Evolutionary conservation across 2,797 vertebrate genomes (phyloP).

Genomic region (Cichlasoma orientale): DNA sequence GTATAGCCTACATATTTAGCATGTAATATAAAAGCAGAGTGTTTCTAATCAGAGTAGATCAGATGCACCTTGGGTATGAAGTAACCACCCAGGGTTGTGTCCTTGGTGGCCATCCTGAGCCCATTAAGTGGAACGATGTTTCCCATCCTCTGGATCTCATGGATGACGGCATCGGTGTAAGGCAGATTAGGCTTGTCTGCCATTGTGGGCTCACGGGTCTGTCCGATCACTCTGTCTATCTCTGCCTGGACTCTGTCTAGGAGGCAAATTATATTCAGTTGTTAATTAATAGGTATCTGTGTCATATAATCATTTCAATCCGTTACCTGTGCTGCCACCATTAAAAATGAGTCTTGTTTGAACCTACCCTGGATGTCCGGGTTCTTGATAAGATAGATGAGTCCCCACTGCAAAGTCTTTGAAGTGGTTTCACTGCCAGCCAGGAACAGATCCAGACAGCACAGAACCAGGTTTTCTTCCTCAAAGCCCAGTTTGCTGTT

Average conservation of each 20-base stretch:
- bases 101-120: constrained; percentile 70
- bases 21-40: background rate
- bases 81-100: constrained; percentile 76
- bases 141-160: constrained; percentile 86
- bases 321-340: background rate
- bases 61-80: constrained; percentile 86
- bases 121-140: constrained; percentile 82
- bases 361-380: constrained; percentile 86
- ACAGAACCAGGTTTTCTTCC: constrained; percentile 79
- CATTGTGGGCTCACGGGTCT: constrained; percentile 68
- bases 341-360: background rate
- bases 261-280: background rate
- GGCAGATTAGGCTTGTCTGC: constrained; percentile 80
- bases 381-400: constrained; percentile 83
- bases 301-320: background rate
- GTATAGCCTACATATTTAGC: background rate
- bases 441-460: constrained; percentile 84
- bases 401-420: constrained; percentile 86
- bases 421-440: constrained; percentile 89
- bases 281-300: background rate
- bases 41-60: background rate
- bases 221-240: constrained; percentile 84
- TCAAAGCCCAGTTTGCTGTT: constrained; percentile 68
- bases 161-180: constrained; percentile 87
- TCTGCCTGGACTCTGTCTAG: constrained; percentile 86